Evolutionary conservation across 2,797 vertebrate species (phyloP), one percentile per base, ranked within the genome.

Genomic region (Gephyroberyx darwinii): DNA sequence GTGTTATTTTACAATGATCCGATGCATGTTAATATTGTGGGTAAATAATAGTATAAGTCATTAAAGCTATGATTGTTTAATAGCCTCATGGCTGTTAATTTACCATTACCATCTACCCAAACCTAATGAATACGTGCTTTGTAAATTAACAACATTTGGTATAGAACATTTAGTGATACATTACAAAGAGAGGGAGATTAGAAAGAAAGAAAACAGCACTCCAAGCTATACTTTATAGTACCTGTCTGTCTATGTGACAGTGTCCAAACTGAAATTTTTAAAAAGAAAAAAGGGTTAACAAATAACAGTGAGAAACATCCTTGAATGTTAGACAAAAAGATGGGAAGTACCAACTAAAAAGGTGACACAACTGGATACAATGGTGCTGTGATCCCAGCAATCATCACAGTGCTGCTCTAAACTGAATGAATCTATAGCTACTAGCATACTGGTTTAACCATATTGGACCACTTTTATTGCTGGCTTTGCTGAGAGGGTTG

Each of bases 201-300:
- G 10, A 66, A 64, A 75, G 43, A 47, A 73, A 55, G 75, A 72
- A 88, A 87, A 84, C 74, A 84, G 69, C 66, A 88, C 86, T 80
- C 52, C 79, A 86, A 86, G 88, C 84, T 84, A 83, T 83, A 83
- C 84, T 67, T 59, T 69, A 82, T 90, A 90, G 87, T 92, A 90
- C 91, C 92, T 93, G 93, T 95, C 93, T 95, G 86, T 84, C 88
- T 94, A 93, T 93, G 93, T 91, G 93, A 95, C 86, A 94, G 87
- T 91, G 90, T 91, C 91, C 92, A 94, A 91, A 93, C 88, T 82
- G 83, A 95, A 93, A 95, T 90, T 78, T 77, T 88, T 91, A 77
- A 91, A 92, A 93, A 92, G 90, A 91, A 89, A 91, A 92, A 75
- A 88, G 84, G 79, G 88, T 91, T 91, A 91, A 91, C 69, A 91